Evolutionary conservation across 2,797 vertebrate species (phyloP).

Genomic region (Thaleichthys pacificus): DNA sequence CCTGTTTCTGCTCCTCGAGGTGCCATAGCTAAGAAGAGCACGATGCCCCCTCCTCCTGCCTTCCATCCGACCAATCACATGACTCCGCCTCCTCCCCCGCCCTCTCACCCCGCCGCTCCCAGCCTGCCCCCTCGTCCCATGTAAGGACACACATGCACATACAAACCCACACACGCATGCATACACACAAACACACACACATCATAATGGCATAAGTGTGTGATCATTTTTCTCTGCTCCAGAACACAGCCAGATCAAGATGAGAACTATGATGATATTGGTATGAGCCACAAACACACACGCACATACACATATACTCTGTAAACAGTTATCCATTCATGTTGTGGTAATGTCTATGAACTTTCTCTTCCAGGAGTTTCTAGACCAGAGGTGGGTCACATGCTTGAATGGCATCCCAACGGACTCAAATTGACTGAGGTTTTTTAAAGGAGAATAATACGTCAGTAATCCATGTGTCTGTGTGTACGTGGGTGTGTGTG

Average conservation of each 20-base stretch:
- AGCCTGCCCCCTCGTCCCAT: slow-evolving; percentile 67
- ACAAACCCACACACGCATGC: not conserved
- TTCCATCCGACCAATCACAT: slow-evolving; percentile 58
- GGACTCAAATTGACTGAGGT: not conserved
- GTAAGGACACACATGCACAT: slow-evolving; percentile 50
- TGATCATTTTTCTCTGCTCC: slow-evolving; percentile 26
- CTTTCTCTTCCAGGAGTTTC: not conserved
- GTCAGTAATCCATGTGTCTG: not conserved
- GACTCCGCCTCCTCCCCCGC: slow-evolving; percentile 42
- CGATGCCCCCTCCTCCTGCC: slow-evolving; percentile 34
- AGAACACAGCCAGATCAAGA: slow-evolving; percentile 62
- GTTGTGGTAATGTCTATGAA: not conserved
- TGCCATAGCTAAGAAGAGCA: slow-evolving; percentile 56
- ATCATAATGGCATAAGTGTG: not conserved
- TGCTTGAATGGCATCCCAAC: not conserved
- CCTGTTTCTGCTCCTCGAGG: slow-evolving; percentile 37
- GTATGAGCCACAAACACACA: slow-evolving; percentile 17
- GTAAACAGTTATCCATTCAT: not conserved
- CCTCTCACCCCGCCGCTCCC: slow-evolving; percentile 45
- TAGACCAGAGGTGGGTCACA: not conserved
- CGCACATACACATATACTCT: not conserved
- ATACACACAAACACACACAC: slow-evolving; percentile 9
- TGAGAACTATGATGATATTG: slow-evolving; percentile 74
- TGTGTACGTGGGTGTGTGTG: not conserved
- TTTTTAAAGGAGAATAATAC: not conserved